Base-by-base conservation (phyloP, 2,797 vertebrate genomes). In the Propithecus perrieri region DNA sequence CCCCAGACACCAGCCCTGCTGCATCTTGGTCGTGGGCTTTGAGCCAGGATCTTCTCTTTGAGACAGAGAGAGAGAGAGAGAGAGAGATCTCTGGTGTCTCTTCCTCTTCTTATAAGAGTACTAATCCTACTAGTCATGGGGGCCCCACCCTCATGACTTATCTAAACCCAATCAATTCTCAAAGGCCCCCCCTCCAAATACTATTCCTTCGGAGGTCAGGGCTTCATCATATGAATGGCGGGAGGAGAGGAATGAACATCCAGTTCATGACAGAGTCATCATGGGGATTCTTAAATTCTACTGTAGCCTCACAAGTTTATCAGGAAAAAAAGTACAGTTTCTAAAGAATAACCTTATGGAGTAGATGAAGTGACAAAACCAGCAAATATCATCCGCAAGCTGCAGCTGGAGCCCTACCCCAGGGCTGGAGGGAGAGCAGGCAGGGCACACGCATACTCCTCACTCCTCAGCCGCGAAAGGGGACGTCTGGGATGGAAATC, bases 401-500 rank as follows among this genome's bases (percentile, higher is more conserved):
- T 22, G 8, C 0, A 13, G 46, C 14, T 9, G 7, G 0, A 59
- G 81, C 61, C 10, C 17, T 11, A 13, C 43, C 59, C 46, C 13
- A 10, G 0, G 11, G n/a, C 61, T 65, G 75, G 1, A 15, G 24
- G 88, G 28, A 7, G 13, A n/a, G 43, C 50, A 0, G 15, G 35
- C 1, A 0, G 24, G 20, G 4, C 33, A 5, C n/a, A 2, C 43
- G 15, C 3, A 6, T 20, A 17, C 33, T 6, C 1, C 9, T 80
- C 6, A 1, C 10, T 12, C 33, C n/a, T 41, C 35, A 30, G 46
- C 15, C 1, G 11, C 2, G 0, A 7, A 4, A 35, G 18, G 35
- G 30, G 30, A 57, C 5, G 18, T 9, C 7, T 2, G 7, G 63
- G 22, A 20, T 48, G 1, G 26, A 14, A 20, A 28, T 33, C 14